A percentile compares a stretch with the other conserved stretches of the same genome.
Evolutionary conservation across 2,797 vertebrate genomes (phyloP).

Genomic region (Coregonus sp.): DNA sequence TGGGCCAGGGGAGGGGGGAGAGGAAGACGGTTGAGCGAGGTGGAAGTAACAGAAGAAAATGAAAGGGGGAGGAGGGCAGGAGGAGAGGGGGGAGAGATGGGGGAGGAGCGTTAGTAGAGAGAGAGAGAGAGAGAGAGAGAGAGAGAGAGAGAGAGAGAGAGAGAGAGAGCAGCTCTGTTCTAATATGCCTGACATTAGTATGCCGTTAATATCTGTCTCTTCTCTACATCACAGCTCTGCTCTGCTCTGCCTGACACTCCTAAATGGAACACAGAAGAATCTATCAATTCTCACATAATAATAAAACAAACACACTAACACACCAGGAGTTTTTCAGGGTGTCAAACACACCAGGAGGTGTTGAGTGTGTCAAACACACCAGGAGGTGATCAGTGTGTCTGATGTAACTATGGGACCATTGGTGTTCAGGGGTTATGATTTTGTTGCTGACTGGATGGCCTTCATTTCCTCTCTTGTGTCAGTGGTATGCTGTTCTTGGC

Average conservation of each 20-base stretch:
- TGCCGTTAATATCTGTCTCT: conserved; percentile 7
- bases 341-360: too few species aligned
- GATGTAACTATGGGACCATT: too few species aligned
- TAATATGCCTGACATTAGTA: conserved; percentile 14
- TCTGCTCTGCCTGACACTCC: neutral
- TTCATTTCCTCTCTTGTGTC: too few species aligned
- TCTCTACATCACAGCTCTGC: neutral
- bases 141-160: neutral
- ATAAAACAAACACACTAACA: too few species aligned
- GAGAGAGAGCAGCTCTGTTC: neutral
- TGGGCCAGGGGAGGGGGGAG: neutral
- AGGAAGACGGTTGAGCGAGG: neutral
- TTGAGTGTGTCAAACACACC: too few species aligned
- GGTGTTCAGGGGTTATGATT: too few species aligned
- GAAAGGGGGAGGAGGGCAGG: neutral
- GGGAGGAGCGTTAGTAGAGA: neutral
- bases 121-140: neutral
- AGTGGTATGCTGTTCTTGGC: too few species aligned
- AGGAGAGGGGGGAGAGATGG: conserved; percentile 5
- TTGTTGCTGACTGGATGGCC: too few species aligned
- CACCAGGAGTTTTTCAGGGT: too few species aligned
- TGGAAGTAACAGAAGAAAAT: neutral
- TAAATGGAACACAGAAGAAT: neutral
- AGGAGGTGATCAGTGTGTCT: too few species aligned
- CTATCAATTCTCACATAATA: neutral